Conservation (phyloP, 1,140 invertebrate genomes). For the Zaprionus davidi region DNA sequence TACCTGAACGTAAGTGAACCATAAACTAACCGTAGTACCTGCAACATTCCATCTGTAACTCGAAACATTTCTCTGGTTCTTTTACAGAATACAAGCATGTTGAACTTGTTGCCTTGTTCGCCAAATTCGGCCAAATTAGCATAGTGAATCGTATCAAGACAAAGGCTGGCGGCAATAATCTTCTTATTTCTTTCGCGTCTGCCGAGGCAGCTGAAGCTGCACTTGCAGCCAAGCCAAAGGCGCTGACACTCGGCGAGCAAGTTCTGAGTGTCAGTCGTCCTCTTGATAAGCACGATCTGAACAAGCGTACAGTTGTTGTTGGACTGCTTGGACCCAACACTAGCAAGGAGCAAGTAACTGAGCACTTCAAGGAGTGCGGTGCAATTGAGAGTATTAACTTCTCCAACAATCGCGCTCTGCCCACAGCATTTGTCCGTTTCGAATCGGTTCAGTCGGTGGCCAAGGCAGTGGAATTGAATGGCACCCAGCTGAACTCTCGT, state of each 20-base stretch:
- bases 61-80: not conserved
- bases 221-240: constrained; percentile 51
- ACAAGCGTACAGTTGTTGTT: constrained; percentile 51
- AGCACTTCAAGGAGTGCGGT: constrained; percentile 58
- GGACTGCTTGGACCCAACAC: constrained; percentile 42
- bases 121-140: constrained; percentile 61
- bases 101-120: constrained; percentile 57
- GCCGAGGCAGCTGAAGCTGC: constrained; percentile 51
- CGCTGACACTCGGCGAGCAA: constrained; percentile 40
- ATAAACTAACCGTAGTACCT: not conserved
- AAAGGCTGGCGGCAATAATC: constrained; percentile 30
- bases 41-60: not conserved
- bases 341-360: constrained; percentile 37
- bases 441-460: not conserved
- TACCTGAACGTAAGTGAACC: constrained; percentile 53
- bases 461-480: constrained; percentile 54
- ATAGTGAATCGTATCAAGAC: constrained; percentile 33
- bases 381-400: constrained; percentile 42
- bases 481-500: constrained; percentile 49
- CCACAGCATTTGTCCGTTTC: constrained; percentile 55
- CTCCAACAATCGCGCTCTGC: constrained; percentile 25
- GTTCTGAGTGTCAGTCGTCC: constrained; percentile 24
- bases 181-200: constrained; percentile 50
- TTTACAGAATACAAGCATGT: constrained; percentile 49
- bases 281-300: not conserved